Evolutionary conservation across 2,113 vertebrate species (phyloP).

Genomic region (Zosterops pallidus): DNA sequence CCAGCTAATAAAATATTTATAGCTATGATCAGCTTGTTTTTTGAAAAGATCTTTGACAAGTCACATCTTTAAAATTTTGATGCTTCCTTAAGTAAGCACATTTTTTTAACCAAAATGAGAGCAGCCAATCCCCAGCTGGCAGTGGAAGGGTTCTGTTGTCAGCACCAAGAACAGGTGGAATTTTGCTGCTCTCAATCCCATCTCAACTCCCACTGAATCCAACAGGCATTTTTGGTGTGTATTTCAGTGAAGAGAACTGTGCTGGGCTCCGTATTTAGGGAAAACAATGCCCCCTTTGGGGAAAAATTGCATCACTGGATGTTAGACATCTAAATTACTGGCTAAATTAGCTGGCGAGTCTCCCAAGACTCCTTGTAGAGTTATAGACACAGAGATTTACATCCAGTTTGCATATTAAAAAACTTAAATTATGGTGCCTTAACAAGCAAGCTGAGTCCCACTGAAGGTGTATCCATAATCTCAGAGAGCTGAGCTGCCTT

Average conservation of each 20-base stretch:
- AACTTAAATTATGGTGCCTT: neutral
- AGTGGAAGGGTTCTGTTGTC: neutral
- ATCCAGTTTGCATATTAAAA: neutral
- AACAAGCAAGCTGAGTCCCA: neutral
- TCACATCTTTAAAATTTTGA: neutral
- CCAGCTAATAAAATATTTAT: neutral
- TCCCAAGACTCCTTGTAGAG: neutral
- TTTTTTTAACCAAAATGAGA: neutral
- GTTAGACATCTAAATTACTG: neutral
- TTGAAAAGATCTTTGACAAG: neutral
- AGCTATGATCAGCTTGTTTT: neutral
- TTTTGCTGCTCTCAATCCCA: neutral
- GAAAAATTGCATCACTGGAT: neutral
- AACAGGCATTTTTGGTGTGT: fast-evolving
- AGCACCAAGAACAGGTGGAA: neutral
- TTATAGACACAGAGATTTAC: neutral
- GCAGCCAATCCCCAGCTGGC: fast-evolving
- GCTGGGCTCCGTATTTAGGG: neutral
- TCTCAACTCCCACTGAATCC: neutral
- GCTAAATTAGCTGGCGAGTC: neutral
- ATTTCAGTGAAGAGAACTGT: neutral
- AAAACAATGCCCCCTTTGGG: neutral
- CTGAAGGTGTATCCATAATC: fast-evolving
- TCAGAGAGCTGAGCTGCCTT: neutral
- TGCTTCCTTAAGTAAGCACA: neutral